Conservation (phyloP, 1,140 invertebrate species). For the Drosophila serrata region DNA sequence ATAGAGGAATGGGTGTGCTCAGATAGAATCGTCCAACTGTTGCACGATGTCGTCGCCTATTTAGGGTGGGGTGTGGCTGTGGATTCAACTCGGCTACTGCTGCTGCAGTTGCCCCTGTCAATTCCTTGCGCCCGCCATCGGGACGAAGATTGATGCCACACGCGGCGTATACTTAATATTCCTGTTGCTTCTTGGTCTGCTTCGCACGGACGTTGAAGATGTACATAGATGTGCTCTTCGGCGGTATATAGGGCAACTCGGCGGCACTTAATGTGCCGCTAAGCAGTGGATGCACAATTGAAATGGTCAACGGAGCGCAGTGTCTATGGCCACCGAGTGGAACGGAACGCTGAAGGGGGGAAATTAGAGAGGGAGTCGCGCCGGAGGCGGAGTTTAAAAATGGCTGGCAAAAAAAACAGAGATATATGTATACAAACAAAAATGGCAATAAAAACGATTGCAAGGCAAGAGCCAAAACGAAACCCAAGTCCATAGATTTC, state of each 20-base stretch:
- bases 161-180: slow-evolving; percentile 58
- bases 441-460: slow-evolving; percentile 16
- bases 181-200: slow-evolving; percentile 18
- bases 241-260: slow-evolving; percentile 40
- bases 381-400: slow-evolving; percentile 24
- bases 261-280: slow-evolving; percentile 53
- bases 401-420: neutral
- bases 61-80: slow-evolving; percentile 41
- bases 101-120: slow-evolving; percentile 41
- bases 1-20: slow-evolving; percentile 53
- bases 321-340: slow-evolving; percentile 55
- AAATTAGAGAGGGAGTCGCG: slow-evolving; percentile 19
- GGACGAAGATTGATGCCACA: slow-evolving; percentile 74
- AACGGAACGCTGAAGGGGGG: slow-evolving; percentile 27
- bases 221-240: slow-evolving; percentile 13
- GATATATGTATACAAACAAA: neutral
- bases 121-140: slow-evolving; percentile 45
- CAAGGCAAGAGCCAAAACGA: slow-evolving; percentile 19
- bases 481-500: slow-evolving; percentile 24
- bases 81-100: neutral
- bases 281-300: slow-evolving; percentile 61
- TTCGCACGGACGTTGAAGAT: slow-evolving; percentile 1
- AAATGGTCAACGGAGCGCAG: slow-evolving; percentile 59
- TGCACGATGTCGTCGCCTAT: slow-evolving; percentile 73
- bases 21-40: slow-evolving; percentile 51